Percentiles rank a stretch among this genome's conserved stretches.
These are phyloP conservation scores for Ctenicera cuprea DNA, from an alignment of 2,888 invertebrate genomes.

Conservation along the genomic window DNA sequence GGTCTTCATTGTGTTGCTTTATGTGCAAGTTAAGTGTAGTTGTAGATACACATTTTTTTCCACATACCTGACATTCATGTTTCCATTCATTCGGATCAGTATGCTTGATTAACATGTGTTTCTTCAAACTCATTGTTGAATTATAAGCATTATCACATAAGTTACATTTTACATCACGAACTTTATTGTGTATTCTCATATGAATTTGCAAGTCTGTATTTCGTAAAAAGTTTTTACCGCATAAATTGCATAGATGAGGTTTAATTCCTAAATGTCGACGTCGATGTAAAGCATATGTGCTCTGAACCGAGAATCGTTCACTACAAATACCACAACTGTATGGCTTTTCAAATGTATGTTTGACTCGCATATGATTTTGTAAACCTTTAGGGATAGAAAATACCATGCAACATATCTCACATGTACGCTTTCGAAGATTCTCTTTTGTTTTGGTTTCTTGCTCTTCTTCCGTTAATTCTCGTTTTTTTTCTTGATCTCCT, in stretches of 20 bases:
- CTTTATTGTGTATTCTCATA: conserved; percentile 10
- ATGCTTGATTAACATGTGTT: conserved; percentile 23
- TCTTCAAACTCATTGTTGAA: conserved; percentile 16
- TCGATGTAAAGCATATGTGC: conserved; percentile 19
- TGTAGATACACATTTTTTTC: conserved; percentile 20
- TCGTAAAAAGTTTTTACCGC: conserved; percentile 29
- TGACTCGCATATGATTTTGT: conserved; percentile 16
- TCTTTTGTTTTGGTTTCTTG: neutral
- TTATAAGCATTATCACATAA: conserved; percentile 22
- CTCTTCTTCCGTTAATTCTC: conserved; percentile 10
- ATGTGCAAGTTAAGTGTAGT: conserved; percentile 27
- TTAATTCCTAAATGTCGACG: conserved; percentile 26
- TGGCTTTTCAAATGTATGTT: conserved; percentile 29
- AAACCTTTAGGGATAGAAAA: conserved; percentile 27
- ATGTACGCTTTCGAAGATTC: conserved; percentile 14
- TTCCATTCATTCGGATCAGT: conserved; percentile 35
- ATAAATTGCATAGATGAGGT: conserved; percentile 27
- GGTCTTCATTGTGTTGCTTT: conserved; percentile 31
- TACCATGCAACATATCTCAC: conserved; percentile 8
- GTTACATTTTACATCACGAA: conserved; percentile 16
- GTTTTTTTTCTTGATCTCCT: neutral
- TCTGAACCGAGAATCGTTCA: conserved; percentile 17
- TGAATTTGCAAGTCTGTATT: conserved; percentile 26
- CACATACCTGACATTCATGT: conserved; percentile 10
- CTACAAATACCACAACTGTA: conserved; percentile 13